Conservation (phyloP, 2,888 invertebrate genomes). For the Loripinus fragilis region DNA sequence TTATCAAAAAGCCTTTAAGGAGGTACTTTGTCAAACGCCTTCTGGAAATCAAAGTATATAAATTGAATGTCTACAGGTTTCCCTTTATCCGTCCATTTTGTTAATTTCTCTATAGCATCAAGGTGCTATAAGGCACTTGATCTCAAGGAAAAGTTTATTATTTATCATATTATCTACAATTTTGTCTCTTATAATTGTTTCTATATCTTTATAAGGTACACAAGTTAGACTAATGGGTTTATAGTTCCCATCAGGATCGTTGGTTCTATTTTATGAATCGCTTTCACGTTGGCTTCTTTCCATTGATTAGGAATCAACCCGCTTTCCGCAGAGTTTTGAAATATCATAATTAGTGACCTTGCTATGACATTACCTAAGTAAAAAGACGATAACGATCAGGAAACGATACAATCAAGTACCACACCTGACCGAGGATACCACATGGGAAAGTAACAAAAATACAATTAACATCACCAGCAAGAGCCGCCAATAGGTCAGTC, state of each 20-base stretch:
- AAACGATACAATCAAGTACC: no score
- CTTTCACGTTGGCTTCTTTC: neutral
- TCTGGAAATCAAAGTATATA: constrained; percentile 31
- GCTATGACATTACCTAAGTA: neutral
- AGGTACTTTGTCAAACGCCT: constrained; percentile 36
- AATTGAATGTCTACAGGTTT: constrained; percentile 24
- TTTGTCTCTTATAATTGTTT: neutral
- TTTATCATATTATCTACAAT: neutral
- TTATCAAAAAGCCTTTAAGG: constrained; percentile 27
- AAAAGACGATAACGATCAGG: no score
- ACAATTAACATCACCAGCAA: no score
- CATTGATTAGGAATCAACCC: neutral
- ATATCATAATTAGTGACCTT: neutral
- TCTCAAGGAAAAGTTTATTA: constrained; percentile 1
- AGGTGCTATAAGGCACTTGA: neutral
- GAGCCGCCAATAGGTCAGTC: no score
- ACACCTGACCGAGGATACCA: no score
- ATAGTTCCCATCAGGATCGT: neutral
- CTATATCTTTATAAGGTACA: neutral
- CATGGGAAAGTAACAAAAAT: no score
- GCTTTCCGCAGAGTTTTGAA: neutral
- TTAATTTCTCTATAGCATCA: constrained; percentile 28
- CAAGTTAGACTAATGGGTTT: neutral
- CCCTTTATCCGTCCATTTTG: constrained; percentile 17
- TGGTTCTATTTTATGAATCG: neutral